A percentile compares a stretch with the other conserved stretches of the same genome.
Conservation (phyloP, 2,797 vertebrate species). For the Pipistrellus kuhlii region DNA sequence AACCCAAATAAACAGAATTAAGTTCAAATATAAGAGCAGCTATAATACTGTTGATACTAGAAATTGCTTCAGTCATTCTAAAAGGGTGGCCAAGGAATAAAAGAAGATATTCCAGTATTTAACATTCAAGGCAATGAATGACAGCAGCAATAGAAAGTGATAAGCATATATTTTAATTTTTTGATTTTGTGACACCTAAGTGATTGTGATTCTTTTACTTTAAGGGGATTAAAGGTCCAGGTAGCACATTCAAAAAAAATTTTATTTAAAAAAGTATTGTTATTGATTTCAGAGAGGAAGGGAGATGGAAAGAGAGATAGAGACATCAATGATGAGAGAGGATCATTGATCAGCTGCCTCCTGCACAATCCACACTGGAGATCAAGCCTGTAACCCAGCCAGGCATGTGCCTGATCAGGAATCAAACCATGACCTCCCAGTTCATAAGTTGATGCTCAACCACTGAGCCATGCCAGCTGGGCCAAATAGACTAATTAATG, state of each 20-base stretch:
- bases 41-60: background rate
- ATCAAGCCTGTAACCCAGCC: no score
- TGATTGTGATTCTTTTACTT: slow-evolving; percentile 7
- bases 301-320: no score
- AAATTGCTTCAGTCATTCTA: background rate
- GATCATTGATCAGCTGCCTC: no score
- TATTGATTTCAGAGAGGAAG: no score
- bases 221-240: background rate
- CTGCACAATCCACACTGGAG: no score
- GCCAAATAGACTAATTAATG: slow-evolving; percentile 24
- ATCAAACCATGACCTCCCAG: no score
- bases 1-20: slow-evolving; percentile 40
- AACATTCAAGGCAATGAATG: background rate
- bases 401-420: no score
- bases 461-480: no score
- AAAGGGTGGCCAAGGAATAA: background rate
- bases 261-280: no score
- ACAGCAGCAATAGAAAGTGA: slow-evolving; percentile 11
- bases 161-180: slow-evolving; percentile 23
- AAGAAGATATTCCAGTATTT: slow-evolving; percentile 15
- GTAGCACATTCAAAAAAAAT: slow-evolving; percentile 40
- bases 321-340: no score
- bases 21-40: slow-evolving; percentile 14
- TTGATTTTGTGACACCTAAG: slow-evolving; percentile 36
- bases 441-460: no score